Conservation (phyloP, 1,140 invertebrate species). For the Drosophila chauvacae region DNA sequence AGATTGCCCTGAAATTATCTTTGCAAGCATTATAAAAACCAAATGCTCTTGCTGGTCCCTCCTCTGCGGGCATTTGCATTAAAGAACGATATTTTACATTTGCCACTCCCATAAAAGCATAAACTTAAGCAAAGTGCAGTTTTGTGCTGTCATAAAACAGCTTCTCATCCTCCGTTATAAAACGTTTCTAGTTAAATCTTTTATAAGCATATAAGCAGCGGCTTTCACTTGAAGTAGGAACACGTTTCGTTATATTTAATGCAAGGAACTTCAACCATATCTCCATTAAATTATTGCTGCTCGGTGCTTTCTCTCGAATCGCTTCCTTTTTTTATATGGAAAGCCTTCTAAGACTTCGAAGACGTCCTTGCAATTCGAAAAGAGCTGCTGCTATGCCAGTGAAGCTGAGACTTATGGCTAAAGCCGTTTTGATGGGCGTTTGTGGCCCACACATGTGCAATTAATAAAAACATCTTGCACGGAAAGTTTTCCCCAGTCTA, state of each 20-base stretch:
- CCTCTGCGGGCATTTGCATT: slow-evolving; percentile 11
- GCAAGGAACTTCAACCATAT: slow-evolving; percentile 8
- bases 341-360: slow-evolving; percentile 15
- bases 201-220: slow-evolving; percentile 3
- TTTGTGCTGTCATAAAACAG: slow-evolving; percentile 14
- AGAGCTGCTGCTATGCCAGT: slow-evolving; percentile 1
- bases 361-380: slow-evolving; percentile 7
- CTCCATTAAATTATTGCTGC: slow-evolving; percentile 18
- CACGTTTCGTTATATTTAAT: slow-evolving; percentile 14
- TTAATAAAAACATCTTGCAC: slow-evolving; percentile 32
- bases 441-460: slow-evolving; percentile 25
- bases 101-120: background rate
- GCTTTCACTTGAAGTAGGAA: background rate
- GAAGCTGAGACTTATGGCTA: background rate
- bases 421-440: slow-evolving; percentile 1
- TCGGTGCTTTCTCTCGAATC: slow-evolving; percentile 1
- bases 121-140: slow-evolving; percentile 13
- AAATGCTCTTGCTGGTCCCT: background rate
- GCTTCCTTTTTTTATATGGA: slow-evolving; percentile 7
- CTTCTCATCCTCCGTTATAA: slow-evolving; percentile 12
- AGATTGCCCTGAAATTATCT: background rate
- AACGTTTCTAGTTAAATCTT: slow-evolving; percentile 20
- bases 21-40: slow-evolving; percentile 7
- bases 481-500: slow-evolving; percentile 37
- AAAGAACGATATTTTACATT: slow-evolving; percentile 2